Evolutionary conservation across 1,140 invertebrate species (phyloP).

Genomic region (Druon quercuslanigerum): DNA sequence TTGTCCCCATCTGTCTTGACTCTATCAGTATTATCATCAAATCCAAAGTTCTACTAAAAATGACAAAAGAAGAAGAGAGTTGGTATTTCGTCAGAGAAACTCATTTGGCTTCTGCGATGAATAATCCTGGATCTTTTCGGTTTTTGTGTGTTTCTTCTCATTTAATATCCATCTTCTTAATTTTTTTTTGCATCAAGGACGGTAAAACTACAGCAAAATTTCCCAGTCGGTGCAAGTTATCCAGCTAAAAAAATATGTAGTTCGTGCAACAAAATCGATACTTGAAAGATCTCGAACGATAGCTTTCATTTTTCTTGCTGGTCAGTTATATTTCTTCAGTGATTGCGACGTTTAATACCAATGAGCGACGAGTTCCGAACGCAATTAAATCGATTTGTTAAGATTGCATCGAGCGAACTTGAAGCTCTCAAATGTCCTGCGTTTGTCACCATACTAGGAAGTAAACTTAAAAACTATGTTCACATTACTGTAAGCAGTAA

Average conservation of each 20-base stretch:
- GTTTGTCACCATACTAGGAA: constrained; percentile 60
- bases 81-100: not conserved
- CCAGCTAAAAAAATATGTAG: not conserved
- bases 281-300: too few species aligned
- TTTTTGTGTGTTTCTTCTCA: not conserved
- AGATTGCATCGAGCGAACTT: constrained; percentile 2
- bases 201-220: not conserved
- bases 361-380: not conserved
- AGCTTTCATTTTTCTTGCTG: too few species aligned
- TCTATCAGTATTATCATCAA: not conserved
- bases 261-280: not conserved
- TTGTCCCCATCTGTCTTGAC: not conserved
- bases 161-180: not conserved
- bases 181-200: not conserved
- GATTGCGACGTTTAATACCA: not conserved
- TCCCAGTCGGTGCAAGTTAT: not conserved
- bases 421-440: constrained; percentile 50
- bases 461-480: constrained; percentile 61
- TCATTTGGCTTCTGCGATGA: constrained; percentile 16
- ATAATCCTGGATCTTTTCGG: not conserved
- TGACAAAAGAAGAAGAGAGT: not conserved
- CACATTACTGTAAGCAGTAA: constrained; percentile 55
- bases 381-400: not conserved
- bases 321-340: not conserved
- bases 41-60: constrained; percentile 14